Conservation (phyloP, 1,140 invertebrate species). For the Drosophila persimilis region DNA sequence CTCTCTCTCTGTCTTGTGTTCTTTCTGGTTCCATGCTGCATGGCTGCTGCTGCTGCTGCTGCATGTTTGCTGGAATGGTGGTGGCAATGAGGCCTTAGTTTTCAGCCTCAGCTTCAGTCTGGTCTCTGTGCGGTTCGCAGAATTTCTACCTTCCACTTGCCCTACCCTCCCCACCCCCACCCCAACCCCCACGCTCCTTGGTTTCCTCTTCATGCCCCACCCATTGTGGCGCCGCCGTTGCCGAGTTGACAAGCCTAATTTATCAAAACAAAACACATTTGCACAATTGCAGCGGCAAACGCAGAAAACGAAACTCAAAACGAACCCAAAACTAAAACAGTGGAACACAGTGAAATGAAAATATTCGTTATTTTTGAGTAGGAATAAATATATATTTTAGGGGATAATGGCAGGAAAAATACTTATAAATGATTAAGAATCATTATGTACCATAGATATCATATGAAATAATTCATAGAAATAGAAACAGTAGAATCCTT, state of each 20-base stretch:
- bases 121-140: slow-evolving; percentile 54
- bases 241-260: slow-evolving; percentile 82
- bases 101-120: slow-evolving; percentile 37
- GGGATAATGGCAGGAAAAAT: not conserved
- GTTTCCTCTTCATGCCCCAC: not conserved
- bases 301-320: slow-evolving; percentile 70
- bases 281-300: slow-evolving; percentile 79
- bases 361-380: too few species aligned
- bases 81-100: slow-evolving; percentile 26
- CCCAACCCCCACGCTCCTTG: slow-evolving; percentile 4
- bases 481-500: too few species aligned
- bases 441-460: too few species aligned
- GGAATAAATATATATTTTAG: not conserved
- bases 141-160: slow-evolving; percentile 14
- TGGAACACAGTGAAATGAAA: slow-evolving; percentile 22
- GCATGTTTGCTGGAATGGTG: slow-evolving; percentile 29
- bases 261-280: slow-evolving; percentile 82
- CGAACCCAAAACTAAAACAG: slow-evolving; percentile 41
- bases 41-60: slow-evolving; percentile 16
- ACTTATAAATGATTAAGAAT: too few species aligned
- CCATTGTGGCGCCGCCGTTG: slow-evolving; percentile 42
- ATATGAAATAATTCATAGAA: too few species aligned
- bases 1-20: slow-evolving; percentile 31
- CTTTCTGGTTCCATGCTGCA: slow-evolving; percentile 25
- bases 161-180: not conserved